Evolutionary conservation across 1,140 invertebrate genomes (phyloP).

Genomic region (Pseudomyrmex dendroicus): DNA sequence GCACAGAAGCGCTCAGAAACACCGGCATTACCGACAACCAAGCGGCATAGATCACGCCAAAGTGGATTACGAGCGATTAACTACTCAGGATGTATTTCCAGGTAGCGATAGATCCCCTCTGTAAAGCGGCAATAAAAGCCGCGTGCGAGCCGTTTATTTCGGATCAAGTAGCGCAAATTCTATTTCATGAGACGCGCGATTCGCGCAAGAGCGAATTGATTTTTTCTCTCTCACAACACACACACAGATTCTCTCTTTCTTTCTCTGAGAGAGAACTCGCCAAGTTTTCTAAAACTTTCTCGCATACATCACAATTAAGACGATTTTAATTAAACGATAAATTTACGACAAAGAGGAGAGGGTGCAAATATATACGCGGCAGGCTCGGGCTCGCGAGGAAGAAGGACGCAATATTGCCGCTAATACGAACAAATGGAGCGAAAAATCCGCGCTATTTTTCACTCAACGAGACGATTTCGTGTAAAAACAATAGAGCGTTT

Average conservation of each 20-base stretch:
- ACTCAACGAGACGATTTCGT: constrained; percentile 16
- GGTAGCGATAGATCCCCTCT: constrained; percentile 51
- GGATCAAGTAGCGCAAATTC: constrained; percentile 6
- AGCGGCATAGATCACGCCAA: constrained; percentile 59
- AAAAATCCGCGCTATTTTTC: constrained; percentile 21
- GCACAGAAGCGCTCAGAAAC: constrained; percentile 33
- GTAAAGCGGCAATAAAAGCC: constrained; percentile 40
- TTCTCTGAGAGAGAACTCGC: too few species aligned
- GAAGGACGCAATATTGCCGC: constrained; percentile 9
- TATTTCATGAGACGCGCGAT: background rate
- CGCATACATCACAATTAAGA: background rate
- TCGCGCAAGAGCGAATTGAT: too few species aligned
- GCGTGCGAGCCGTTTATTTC: constrained; percentile 19
- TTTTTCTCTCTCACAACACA: too few species aligned
- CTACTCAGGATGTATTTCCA: constrained; percentile 52
- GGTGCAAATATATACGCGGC: background rate
- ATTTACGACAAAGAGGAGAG: background rate
- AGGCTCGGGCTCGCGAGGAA: too few species aligned
- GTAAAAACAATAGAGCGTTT: constrained; percentile 44
- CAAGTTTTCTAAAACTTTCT: background rate
- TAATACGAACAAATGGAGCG: constrained; percentile 36
- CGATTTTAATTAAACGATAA: constrained; percentile 9
- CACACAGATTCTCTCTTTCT: too few species aligned
- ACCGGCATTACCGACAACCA: constrained; percentile 30
- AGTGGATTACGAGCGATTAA: constrained; percentile 59